Evolutionary conservation across 1,140 invertebrate species (phyloP), one percentile per base, ranked within the genome.

Genomic region (Sycophila sp.): DNA sequence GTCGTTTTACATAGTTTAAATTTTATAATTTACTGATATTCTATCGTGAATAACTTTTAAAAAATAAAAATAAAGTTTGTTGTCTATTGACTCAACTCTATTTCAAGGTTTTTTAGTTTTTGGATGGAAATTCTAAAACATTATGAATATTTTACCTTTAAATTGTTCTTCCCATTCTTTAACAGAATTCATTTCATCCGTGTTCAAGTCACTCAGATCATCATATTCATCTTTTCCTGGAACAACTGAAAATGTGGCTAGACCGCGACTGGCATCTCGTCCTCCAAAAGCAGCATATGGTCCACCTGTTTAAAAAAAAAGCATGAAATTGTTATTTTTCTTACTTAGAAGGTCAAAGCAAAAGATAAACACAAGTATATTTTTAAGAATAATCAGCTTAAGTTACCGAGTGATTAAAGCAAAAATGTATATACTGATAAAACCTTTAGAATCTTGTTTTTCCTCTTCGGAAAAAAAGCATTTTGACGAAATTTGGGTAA

Each of bases 161-260:
- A 99, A 98, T 83, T 99, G 97, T 86, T 94, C 93, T 83, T 98
- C 96, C 98, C 97, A 99, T 87, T 99, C 97, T 74, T 89, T 89
- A 1, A 98, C 92, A 34, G 92, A 94, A 71, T 94, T 93, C 93
- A 95, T 94, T 87, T 94, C 90, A 85, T 92, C 90, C 7, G 91
- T 90, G 77, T 92, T 94, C 11, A 99, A 89, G 86, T 99, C 97
- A 84, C 94, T 96, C 7, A 99, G 87, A 84, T 99, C 97, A 89
- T 99, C 97, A 87, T 97, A 98, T 71, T 94, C 94, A 74, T 95
- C 93, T 73, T 91, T 93, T 34, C 93, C 90, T 51, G 91, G 89
- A 60, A 90, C 90, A n/a, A 98, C 92, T 22, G 92, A 93, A 85
- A 99, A 99, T 72, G 94, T 98, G 24, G 96, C 97, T 55, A 99